Evolutionary conservation across 2,888 invertebrate genomes (phyloP).

Genomic region (Chrysina gloriosa): DNA sequence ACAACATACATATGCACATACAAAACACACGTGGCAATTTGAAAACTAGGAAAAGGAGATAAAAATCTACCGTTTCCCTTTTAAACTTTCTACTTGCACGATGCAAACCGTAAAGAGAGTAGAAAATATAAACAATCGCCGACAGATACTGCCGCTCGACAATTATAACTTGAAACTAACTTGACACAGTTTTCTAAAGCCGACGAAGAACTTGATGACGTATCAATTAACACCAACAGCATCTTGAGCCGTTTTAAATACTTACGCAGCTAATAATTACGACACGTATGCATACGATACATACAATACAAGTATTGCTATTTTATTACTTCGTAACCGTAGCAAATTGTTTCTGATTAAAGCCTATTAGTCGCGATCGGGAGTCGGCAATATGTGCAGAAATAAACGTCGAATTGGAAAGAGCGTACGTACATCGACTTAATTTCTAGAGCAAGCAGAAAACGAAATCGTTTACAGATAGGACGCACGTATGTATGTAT

Average conservation of each 20-base stretch:
- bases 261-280: neutral
- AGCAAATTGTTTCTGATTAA: neutral
- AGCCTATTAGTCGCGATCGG: too few relatives aligned
- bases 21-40: neutral
- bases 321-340: slow-evolving; percentile 9
- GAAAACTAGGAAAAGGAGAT: slow-evolving; percentile 15
- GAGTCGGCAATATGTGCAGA: too few relatives aligned
- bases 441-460: slow-evolving; percentile 14
- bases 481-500: too few relatives aligned
- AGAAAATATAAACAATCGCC: slow-evolving; percentile 14
- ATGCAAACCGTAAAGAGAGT: slow-evolving; percentile 17
- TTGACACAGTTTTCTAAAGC: slow-evolving; percentile 12
- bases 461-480: neutral
- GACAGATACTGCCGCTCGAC: neutral
- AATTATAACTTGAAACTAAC: slow-evolving; percentile 25
- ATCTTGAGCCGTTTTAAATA: neutral
- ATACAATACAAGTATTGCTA: slow-evolving; percentile 1
- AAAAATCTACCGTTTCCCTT: slow-evolving; percentile 12
- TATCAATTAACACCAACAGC: neutral
- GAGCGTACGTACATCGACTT: too few relatives aligned
- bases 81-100: slow-evolving; percentile 15
- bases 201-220: neutral
- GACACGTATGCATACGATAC: neutral
- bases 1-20: neutral
- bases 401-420: too few relatives aligned